phyloP scores from a whole-genome alignment of 1,140 invertebrate genomes.

The Apis laboriosa region DNA sequence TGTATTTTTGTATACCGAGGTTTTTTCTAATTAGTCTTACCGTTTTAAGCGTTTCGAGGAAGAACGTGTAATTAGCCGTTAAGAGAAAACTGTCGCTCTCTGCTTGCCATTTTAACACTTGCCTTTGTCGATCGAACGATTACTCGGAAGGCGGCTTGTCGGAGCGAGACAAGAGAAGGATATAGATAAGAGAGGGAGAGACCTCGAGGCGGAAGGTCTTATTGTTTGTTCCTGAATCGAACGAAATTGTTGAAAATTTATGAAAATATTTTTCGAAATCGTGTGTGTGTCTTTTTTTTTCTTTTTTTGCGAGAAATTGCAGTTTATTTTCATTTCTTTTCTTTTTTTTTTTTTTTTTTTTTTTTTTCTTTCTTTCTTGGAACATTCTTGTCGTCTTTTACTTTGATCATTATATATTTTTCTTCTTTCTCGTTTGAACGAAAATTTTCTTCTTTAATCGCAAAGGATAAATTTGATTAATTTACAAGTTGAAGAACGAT shows the following conservation, averaged over 20 bases:
- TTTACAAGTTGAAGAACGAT: neutral
- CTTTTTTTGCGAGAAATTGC: too few species aligned
- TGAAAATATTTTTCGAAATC: too few species aligned
- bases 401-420: neutral
- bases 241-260: too few species aligned
- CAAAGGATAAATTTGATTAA: neutral
- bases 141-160: conserved; percentile 53
- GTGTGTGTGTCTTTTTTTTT: too few species aligned
- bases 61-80: conserved; percentile 70
- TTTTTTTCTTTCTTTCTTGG: too few species aligned
- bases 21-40: conserved; percentile 77
- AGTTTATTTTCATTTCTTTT: too few species aligned
- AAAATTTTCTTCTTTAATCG: neutral
- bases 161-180: conserved; percentile 24
- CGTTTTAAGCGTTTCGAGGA: conserved; percentile 70
- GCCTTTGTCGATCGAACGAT: conserved; percentile 58
- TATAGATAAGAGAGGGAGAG: conserved; percentile 20
- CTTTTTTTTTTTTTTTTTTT: too few species aligned
- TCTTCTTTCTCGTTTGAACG: neutral
- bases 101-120: conserved; percentile 73
- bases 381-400: neutral
- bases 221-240: too few species aligned
- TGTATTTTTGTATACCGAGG: conserved; percentile 80
- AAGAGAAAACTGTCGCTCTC: conserved; percentile 65
- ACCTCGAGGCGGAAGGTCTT: conserved; percentile 38